These are phyloP conservation scores for Cremastinae sp. DNA, from an alignment of 2,888 invertebrate species.

Conservation along the genomic window DNA sequence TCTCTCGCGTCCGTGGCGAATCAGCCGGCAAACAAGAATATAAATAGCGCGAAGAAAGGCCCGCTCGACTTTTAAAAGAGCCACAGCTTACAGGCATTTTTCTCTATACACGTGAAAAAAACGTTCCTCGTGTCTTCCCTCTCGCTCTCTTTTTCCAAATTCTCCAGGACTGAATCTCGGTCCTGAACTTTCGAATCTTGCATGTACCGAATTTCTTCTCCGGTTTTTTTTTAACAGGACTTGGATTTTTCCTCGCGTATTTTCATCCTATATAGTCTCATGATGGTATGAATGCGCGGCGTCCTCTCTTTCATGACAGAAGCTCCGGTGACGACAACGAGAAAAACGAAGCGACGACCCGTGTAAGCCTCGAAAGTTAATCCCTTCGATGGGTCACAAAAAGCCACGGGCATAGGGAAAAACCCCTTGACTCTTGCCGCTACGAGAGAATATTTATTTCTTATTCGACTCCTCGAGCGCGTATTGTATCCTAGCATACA, in stretches of 20 bases:
- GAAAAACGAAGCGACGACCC: constrained; percentile 58
- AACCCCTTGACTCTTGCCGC: constrained; percentile 66
- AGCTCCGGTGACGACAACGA: constrained; percentile 53
- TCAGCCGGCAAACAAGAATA: constrained; percentile 73
- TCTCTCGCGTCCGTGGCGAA: constrained; percentile 73
- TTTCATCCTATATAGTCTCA: neutral
- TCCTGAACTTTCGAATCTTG: constrained; percentile 3
- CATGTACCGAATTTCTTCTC: constrained; percentile 14
- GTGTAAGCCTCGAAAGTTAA: constrained; percentile 61
- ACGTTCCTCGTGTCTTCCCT: constrained; percentile 30
- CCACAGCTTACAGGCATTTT: constrained; percentile 3
- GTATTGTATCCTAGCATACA: neutral
- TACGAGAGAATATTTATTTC: constrained; percentile 42
- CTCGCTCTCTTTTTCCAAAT: neutral
- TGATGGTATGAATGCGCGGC: constrained; percentile 13
- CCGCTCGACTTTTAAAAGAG: constrained; percentile 36
- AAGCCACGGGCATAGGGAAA: constrained; percentile 43
- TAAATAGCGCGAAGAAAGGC: constrained; percentile 67
- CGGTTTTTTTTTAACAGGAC: neutral
- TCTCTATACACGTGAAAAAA: constrained; percentile 11
- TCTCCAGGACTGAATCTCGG: neutral
- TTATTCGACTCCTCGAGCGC: constrained; percentile 13
- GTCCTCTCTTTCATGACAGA: constrained; percentile 44
- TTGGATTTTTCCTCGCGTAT: neutral
- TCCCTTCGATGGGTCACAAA: constrained; percentile 62